phyloP scores from a whole-genome alignment of 2,113 vertebrate species.

The Lepidothrix coronata region DNA sequence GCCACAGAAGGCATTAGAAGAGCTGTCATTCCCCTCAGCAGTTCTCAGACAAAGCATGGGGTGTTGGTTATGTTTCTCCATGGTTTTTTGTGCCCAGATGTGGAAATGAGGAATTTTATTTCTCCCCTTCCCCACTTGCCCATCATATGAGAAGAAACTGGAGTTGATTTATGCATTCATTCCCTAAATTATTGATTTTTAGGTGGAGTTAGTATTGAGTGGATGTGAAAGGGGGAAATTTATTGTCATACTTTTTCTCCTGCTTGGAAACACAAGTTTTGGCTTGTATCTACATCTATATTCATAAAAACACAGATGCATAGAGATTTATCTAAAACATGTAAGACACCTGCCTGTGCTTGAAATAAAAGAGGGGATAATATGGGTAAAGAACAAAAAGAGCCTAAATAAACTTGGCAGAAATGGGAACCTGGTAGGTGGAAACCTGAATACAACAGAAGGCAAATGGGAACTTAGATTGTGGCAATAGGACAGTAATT shows the following conservation, averaged over 20 bases:
- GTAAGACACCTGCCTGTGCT: background rate
- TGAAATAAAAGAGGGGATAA: background rate
- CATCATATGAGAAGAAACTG: background rate
- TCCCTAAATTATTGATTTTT: background rate
- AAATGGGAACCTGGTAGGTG: background rate
- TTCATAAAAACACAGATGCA: background rate
- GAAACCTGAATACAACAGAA: background rate
- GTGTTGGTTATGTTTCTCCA: fast-evolving
- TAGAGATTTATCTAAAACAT: background rate
- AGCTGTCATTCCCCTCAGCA: background rate
- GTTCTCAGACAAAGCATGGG: background rate
- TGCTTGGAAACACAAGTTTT: background rate
- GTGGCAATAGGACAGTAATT: background rate
- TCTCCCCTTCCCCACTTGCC: background rate
- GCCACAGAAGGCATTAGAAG: background rate
- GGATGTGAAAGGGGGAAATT: background rate
- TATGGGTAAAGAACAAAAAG: background rate
- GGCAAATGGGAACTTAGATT: background rate
- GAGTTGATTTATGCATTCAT: background rate
- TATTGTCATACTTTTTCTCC: background rate
- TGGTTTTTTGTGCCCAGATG: background rate
- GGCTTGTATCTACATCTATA: background rate
- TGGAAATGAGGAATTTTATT: background rate
- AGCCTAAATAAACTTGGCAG: background rate
- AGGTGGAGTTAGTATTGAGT: background rate